These are phyloP conservation scores for Chrysogorgia sp. DNA, from an alignment of 92 coral and sea anemone genomes.

Conservation along the genomic window DNA sequence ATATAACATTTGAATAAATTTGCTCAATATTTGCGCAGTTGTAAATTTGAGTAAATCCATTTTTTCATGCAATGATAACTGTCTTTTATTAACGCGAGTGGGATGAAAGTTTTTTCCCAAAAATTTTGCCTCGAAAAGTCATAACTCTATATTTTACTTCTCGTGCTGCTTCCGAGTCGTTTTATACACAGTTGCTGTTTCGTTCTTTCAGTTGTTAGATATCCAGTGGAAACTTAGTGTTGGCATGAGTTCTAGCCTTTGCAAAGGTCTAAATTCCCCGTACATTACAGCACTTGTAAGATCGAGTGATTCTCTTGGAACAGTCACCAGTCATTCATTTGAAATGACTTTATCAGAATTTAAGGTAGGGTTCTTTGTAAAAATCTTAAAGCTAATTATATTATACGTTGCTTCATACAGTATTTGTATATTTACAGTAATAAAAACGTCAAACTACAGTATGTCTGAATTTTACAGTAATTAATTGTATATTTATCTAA, in stretches of 20 bases:
- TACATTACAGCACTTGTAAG: constrained; percentile 73
- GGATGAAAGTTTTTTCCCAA: no score
- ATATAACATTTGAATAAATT: no score
- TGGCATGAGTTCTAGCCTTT: constrained; percentile 91
- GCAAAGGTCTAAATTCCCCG: constrained; percentile 93
- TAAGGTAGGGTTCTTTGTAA: constrained; percentile 62
- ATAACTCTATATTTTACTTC: background rate
- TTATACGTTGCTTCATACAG: background rate
- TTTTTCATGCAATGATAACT: no score
- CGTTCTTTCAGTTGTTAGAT: constrained; percentile 69
- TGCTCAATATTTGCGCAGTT: no score
- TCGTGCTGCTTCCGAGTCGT: background rate
- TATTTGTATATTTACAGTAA: no score
- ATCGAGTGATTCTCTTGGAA: constrained; percentile 88
- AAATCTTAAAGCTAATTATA: background rate
- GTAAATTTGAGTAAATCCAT: no score
- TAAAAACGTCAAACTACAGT: no score
- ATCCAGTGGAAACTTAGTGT: constrained; percentile 93
- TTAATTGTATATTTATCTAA: no score
- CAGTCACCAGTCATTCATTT: constrained; percentile 65
- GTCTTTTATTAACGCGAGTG: no score
- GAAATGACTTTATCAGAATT: constrained; percentile 96
- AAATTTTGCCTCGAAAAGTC: no score
- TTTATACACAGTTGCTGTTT: background rate
- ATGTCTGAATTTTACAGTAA: no score